A percentile compares a stretch with the other conserved stretches of the same genome.
phyloP scores from a whole-genome alignment of 2,113 vertebrate species.

The Elaphurus davidianus region DNA sequence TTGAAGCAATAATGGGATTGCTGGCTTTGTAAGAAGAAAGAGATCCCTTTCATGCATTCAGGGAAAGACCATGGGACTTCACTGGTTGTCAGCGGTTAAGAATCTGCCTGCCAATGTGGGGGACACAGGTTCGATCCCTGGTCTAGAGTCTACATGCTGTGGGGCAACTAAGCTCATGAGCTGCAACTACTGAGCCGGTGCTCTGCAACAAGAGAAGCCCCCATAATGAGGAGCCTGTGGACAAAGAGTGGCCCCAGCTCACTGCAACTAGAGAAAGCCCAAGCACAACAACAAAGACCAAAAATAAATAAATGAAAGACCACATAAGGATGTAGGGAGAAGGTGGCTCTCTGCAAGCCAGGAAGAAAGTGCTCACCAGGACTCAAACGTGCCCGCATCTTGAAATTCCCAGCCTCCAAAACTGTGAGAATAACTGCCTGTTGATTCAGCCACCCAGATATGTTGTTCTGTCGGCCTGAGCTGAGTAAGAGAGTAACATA shows the following conservation, averaged over 20 bases:
- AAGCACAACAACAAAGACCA: background rate
- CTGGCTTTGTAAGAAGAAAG: background rate
- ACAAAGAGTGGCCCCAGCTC: background rate
- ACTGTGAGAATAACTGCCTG: background rate
- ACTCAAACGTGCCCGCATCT: background rate
- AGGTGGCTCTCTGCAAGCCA: background rate
- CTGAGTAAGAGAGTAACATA: background rate
- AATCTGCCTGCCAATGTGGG: background rate
- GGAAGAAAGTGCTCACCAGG: background rate
- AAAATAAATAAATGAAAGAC: background rate
- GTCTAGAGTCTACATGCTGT: background rate
- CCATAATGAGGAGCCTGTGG: background rate
- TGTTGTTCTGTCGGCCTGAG: background rate
- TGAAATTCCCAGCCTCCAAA: background rate
- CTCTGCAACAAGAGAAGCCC: background rate
- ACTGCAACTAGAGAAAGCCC: background rate
- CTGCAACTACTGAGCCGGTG: background rate
- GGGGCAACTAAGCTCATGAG: background rate
- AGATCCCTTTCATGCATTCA: background rate
- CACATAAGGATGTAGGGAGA: no score
- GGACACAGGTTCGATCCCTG: background rate
- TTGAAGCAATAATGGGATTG: background rate
- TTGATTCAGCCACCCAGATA: background rate
- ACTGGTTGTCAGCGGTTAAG: background rate
- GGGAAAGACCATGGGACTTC: background rate